Conservation (phyloP, 2,113 vertebrate species). For the Sarotherodon lohbergeri region DNA sequence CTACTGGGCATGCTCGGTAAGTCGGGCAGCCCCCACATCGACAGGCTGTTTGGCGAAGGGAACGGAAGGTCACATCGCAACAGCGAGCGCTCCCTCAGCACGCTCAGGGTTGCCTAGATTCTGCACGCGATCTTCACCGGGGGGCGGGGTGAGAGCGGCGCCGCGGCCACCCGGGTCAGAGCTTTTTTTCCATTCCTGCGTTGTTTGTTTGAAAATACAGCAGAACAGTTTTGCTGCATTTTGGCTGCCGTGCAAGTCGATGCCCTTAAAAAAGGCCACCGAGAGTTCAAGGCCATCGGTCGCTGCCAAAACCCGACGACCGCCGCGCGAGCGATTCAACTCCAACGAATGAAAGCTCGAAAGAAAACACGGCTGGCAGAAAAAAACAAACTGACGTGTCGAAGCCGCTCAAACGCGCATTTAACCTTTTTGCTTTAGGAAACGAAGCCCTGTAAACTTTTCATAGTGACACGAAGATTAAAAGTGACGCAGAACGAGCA, state of each 20-base stretch:
- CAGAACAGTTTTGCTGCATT: slow-evolving; percentile 19
- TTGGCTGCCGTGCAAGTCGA: neutral
- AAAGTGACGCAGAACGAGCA: neutral
- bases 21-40: slow-evolving; percentile 19
- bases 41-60: slow-evolving; percentile 28
- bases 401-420: neutral
- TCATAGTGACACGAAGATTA: neutral
- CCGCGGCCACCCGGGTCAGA: neutral
- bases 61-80: slow-evolving; percentile 46
- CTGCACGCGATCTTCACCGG: slow-evolving; percentile 66
- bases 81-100: slow-evolving; percentile 40
- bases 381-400: rapidly evolving
- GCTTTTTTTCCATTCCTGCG: neutral
- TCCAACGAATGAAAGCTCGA: neutral
- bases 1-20: slow-evolving; percentile 64
- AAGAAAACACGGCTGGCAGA: neutral
- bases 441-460: neutral
- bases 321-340: rapidly evolving
- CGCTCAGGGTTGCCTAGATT: slow-evolving; percentile 40
- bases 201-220: slow-evolving; percentile 59
- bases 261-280: neutral
- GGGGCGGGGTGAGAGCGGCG: slow-evolving; percentile 56
- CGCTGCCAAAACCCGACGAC: neutral
- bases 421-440: neutral
- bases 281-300: neutral